These are phyloP conservation scores for Eptesicus fuscus DNA, from an alignment of 2,113 vertebrate genomes.

Conservation along the genomic window DNA sequence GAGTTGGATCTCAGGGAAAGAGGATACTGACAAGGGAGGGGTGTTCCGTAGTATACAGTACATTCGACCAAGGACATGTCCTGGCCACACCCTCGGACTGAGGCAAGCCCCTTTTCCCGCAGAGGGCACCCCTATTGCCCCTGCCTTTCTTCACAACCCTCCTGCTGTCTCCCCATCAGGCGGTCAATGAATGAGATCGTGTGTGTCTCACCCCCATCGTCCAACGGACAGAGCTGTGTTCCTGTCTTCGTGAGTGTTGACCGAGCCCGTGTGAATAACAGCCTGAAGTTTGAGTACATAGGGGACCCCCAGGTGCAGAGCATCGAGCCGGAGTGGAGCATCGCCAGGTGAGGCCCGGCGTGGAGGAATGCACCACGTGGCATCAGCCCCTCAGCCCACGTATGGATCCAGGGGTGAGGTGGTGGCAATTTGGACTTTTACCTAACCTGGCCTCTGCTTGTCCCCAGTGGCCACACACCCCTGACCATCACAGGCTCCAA, in stretches of 20 bases:
- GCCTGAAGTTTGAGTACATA: slow-evolving; percentile 94
- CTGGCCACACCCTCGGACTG: background rate
- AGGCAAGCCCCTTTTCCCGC: background rate
- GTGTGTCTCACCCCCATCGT: slow-evolving; percentile 92
- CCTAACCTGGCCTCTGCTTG: slow-evolving; percentile 50
- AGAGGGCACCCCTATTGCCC: accelerated
- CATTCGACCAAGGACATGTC: background rate
- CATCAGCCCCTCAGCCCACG: background rate
- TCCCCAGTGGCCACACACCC: slow-evolving; percentile 92
- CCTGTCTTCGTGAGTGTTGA: slow-evolving; percentile 93
- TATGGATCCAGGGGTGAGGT: accelerated
- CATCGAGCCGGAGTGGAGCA: slow-evolving; percentile 98
- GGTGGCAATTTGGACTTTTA: background rate
- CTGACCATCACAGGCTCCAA: slow-evolving; percentile 95
- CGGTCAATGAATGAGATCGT: slow-evolving; percentile 93
- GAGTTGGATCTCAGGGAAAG: background rate
- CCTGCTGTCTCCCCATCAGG: slow-evolving; percentile 71
- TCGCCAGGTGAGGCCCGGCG: slow-evolving; percentile 86
- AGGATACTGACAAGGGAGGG: accelerated
- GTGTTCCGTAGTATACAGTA: background rate
- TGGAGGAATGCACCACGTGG: background rate
- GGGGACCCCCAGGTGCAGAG: slow-evolving; percentile 95
- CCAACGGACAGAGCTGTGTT: slow-evolving; percentile 88
- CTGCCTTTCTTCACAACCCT: accelerated
- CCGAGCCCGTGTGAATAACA: slow-evolving; percentile 89